A percentile compares a stretch with the other conserved stretches of the same genome.
Evolutionary conservation across 37 sponge, comb jelly and placozoan species (phyloP).

Genomic region (Chondrosia reniformis): DNA sequence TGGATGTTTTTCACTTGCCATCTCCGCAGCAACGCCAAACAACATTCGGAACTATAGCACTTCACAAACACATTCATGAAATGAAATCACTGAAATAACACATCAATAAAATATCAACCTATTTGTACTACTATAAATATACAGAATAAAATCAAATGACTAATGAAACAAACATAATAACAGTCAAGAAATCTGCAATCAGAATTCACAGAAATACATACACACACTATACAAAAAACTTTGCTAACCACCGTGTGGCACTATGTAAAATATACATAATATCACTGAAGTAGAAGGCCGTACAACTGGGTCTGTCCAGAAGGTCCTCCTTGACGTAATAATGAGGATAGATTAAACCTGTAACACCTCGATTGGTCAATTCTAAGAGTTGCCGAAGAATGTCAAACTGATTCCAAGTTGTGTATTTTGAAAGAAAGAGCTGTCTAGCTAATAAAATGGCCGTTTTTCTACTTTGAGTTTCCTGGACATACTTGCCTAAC

Average conservation of each 20-base stretch:
- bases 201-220: neutral
- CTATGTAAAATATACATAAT: neutral
- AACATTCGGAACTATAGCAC: neutral
- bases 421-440: slow-evolving; percentile 16
- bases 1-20: no score
- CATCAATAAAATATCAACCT: neutral
- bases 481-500: neutral
- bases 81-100: neutral
- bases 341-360: neutral
- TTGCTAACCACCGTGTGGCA: neutral
- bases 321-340: slow-evolving; percentile 2
- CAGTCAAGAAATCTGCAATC: no score
- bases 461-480: neutral
- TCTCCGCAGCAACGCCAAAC: no score
- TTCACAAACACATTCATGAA: neutral
- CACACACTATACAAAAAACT: neutral
- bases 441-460: slow-evolving; percentile 1
- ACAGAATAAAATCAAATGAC: neutral
- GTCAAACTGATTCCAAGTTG: slow-evolving; percentile 12
- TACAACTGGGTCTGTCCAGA: slow-evolving; percentile 13
- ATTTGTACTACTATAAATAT: neutral
- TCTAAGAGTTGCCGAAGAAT: neutral
- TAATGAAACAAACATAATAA: no score
- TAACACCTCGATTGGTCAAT: neutral
- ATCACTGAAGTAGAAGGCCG: neutral